phyloP scores from a whole-genome alignment of 2,797 vertebrate species.

The Alauda arvensis region DNA sequence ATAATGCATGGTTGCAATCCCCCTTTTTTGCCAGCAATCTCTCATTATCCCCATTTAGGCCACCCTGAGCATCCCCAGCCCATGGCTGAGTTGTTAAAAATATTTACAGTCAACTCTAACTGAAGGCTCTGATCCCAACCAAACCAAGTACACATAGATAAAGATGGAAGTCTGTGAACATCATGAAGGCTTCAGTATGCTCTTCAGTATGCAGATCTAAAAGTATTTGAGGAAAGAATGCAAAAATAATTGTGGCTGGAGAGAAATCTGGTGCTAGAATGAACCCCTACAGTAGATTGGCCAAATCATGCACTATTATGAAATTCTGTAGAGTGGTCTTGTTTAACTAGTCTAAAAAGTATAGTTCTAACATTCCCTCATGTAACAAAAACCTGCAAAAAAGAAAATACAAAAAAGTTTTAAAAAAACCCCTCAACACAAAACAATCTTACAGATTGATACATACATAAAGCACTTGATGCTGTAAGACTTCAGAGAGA shows the following conservation, averaged over 20 bases:
- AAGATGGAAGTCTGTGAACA: not conserved
- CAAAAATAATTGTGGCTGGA: not conserved
- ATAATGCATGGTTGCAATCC: not conserved
- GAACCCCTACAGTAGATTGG: not conserved
- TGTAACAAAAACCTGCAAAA: not conserved
- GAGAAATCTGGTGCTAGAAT: not conserved
- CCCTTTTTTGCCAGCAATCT: not conserved
- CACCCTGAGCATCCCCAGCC: not conserved
- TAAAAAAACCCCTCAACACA: fast-evolving
- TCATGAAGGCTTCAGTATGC: not conserved
- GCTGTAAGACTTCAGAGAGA: not conserved
- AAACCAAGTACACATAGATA: not conserved
- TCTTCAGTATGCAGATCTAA: not conserved
- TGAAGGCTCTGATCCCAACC: not conserved
- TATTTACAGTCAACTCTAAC: not conserved
- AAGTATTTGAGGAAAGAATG: not conserved
- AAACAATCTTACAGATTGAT: not conserved
- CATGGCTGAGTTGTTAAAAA: not conserved
- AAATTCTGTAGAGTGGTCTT: not conserved
- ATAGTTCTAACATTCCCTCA: not conserved
- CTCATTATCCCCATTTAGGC: not conserved
- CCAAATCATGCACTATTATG: not conserved
- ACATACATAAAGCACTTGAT: not conserved
- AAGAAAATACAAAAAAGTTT: not conserved
- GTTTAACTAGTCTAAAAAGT: not conserved